Conservation (phyloP, 2,888 invertebrate species). For the Diarsia rubi region DNA sequence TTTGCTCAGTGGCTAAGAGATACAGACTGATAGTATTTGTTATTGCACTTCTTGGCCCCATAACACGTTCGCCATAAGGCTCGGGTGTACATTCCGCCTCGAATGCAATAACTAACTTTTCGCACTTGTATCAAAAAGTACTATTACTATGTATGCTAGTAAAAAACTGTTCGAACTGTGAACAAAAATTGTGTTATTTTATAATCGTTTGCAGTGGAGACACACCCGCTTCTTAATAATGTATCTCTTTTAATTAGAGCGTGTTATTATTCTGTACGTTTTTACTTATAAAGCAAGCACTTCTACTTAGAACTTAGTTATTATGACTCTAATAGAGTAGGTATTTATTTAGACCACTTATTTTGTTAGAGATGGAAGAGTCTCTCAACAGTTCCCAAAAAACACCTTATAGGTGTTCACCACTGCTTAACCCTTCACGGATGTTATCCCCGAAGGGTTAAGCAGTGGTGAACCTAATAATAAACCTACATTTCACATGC, state of each 20-base stretch:
- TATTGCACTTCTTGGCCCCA: no score
- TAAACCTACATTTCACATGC: no score
- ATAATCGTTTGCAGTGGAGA: neutral
- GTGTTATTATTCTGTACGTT: slow-evolving; percentile 30
- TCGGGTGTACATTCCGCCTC: no score
- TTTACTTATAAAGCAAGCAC: neutral
- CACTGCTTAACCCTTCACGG: no score
- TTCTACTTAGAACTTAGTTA: neutral
- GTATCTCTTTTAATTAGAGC: slow-evolving; percentile 38
- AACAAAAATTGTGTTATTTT: neutral
- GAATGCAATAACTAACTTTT: no score
- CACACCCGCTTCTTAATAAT: slow-evolving; percentile 6
- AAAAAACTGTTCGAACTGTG: neutral
- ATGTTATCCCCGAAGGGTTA: no score
- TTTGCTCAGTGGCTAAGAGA: neutral
- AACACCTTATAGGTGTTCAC: no score
- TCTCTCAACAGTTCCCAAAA: neutral
- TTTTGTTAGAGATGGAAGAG: neutral
- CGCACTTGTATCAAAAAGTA: no score
- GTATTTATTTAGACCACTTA: neutral
- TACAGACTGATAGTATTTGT: neutral
- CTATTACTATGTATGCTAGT: no score
- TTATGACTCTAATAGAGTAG: neutral
- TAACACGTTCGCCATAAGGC: no score
- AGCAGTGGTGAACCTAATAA: no score